phyloP scores from a whole-genome alignment of 1,140 invertebrate genomes.

The Bombus polaris region DNA sequence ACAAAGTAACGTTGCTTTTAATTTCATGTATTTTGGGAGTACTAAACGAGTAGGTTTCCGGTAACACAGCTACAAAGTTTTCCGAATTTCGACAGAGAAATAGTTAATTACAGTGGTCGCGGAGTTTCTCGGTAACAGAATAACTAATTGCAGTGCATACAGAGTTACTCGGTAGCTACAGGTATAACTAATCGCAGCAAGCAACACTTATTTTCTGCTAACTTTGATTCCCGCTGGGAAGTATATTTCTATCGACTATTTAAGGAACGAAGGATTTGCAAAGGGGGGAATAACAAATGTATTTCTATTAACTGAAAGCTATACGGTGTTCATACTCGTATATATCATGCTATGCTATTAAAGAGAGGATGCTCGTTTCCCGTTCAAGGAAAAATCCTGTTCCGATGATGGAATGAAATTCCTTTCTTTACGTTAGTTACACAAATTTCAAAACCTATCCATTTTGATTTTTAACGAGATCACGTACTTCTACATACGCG shows the following conservation, averaged over 20 bases:
- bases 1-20: too few relatives aligned
- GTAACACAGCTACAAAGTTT: not conserved
- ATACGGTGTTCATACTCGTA: not conserved
- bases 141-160: slow-evolving; percentile 9
- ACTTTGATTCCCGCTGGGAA: not conserved
- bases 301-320: slow-evolving; percentile 10
- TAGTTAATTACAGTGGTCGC: not conserved
- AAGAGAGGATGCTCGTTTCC: not conserved
- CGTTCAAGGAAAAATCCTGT: not conserved
- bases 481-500: not conserved
- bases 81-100: not conserved
- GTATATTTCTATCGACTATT: not conserved
- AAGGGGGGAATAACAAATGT: not conserved
- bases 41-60: not conserved
- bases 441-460: not conserved
- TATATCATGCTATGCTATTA: not conserved
- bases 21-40: not conserved
- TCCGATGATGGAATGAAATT: not conserved
- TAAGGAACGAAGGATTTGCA: not conserved
- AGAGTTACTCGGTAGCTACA: not conserved
- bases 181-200: not conserved
- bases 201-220: not conserved
- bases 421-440: not conserved
- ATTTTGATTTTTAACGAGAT: not conserved
- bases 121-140: not conserved